A percentile compares a stretch with the other conserved stretches of the same genome.
These are phyloP conservation scores for Eumacrocentrus americanus DNA, from an alignment of 2,888 invertebrate genomes.

Conservation along the genomic window DNA sequence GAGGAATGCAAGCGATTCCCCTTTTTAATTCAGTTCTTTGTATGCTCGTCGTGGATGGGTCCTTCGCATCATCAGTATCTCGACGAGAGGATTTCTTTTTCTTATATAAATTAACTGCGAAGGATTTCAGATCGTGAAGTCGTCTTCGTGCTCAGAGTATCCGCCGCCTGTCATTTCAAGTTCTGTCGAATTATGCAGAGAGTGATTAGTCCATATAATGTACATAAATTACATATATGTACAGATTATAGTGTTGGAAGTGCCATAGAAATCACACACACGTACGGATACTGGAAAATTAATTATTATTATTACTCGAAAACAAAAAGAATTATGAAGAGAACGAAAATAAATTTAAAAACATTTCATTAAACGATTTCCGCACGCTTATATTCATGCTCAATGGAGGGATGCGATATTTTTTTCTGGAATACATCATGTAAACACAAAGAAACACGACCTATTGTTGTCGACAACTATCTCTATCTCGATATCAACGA, in stretches of 20 bases:
- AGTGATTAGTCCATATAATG: conserved; percentile 38
- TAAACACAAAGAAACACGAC: conserved; percentile 7
- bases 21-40: neutral
- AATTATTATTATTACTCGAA: conserved; percentile 24
- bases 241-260: conserved; percentile 38
- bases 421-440: conserved; percentile 14
- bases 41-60: neutral
- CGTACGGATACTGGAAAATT: conserved; percentile 38
- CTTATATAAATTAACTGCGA: neutral
- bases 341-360: conserved; percentile 8
- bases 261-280: conserved; percentile 40
- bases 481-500: conserved; percentile 26
- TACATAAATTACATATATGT: conserved; percentile 40
- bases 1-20: conserved; percentile 5
- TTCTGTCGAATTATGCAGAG: conserved; percentile 25
- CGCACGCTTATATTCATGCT: conserved; percentile 22
- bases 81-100: neutral
- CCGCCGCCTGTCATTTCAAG: conserved; percentile 27
- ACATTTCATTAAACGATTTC: conserved; percentile 14
- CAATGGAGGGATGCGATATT: conserved; percentile 18
- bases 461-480: conserved; percentile 13
- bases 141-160: conserved; percentile 25
- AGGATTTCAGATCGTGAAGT: conserved; percentile 8
- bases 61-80: too few species aligned
- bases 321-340: conserved; percentile 17